Conservation (phyloP, 2,113 vertebrate genomes). For the Hiodon alosoides region DNA sequence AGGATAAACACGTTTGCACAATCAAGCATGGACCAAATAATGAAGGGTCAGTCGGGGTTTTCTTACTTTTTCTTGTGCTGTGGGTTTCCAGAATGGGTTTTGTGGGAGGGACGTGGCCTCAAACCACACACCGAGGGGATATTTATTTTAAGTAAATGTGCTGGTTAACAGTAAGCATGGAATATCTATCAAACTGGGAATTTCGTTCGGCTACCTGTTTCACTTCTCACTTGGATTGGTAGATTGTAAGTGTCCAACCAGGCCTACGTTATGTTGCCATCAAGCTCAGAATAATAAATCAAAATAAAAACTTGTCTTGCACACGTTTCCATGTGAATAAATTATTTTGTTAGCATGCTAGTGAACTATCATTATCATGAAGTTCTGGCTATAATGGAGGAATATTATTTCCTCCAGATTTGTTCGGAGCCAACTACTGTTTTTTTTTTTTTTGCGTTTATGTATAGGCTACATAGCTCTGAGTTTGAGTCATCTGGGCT, state of each 20-base stretch:
- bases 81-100: constrained; percentile 27
- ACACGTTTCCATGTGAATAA: no score
- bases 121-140: constrained; percentile 11
- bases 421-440: neutral
- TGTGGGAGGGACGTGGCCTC: constrained; percentile 26
- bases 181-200: neutral
- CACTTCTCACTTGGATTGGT: no score
- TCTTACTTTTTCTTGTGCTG: constrained; percentile 23
- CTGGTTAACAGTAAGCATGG: neutral
- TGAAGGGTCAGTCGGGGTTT: constrained; percentile 44
- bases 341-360: no score
- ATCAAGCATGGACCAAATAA: constrained; percentile 43
- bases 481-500: neutral
- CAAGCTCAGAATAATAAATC: neutral
- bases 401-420: neutral
- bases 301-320: no score
- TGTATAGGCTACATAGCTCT: neutral
- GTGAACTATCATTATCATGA: no score
- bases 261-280: neutral
- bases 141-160: neutral
- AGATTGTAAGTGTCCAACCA: neutral
- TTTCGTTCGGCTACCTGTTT: no score
- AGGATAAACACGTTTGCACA: constrained; percentile 40
- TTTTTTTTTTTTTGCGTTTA: neutral
- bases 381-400: no score